phyloP scores from a whole-genome alignment of 1,140 invertebrate genomes.

The Brachionus calyciflorus region DNA sequence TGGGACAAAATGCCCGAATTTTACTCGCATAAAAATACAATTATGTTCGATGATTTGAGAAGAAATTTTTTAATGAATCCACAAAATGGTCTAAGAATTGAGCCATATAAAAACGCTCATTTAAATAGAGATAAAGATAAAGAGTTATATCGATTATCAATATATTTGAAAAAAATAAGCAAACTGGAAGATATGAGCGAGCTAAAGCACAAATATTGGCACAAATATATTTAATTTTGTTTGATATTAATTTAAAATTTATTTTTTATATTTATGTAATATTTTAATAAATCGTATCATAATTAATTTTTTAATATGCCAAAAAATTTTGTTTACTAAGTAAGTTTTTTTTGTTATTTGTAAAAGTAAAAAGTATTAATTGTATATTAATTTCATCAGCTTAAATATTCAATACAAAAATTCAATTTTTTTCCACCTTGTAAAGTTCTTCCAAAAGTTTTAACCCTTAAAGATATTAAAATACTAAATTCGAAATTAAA shows the following conservation, averaged over 20 bases:
- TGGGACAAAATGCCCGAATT: slow-evolving; percentile 86
- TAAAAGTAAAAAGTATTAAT: too few species aligned
- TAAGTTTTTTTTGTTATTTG: too few species aligned
- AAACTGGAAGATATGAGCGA: slow-evolving; percentile 75
- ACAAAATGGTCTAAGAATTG: slow-evolving; percentile 81
- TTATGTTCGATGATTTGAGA: slow-evolving; percentile 97
- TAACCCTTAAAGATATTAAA: too few species aligned
- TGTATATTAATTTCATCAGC: too few species aligned
- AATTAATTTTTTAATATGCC: too few species aligned
- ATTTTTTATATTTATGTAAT: neutral
- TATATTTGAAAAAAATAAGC: slow-evolving; percentile 81
- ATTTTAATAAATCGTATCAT: neutral
- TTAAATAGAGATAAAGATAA: slow-evolving; percentile 77
- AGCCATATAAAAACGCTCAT: slow-evolving; percentile 84
- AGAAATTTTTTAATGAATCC: slow-evolving; percentile 98
- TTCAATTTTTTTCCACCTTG: too few species aligned
- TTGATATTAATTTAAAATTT: neutral
- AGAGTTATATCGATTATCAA: slow-evolving; percentile 76
- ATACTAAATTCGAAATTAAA: too few species aligned
- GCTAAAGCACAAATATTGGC: slow-evolving; percentile 87
- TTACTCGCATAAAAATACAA: slow-evolving; percentile 83
- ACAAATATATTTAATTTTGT: slow-evolving; percentile 55
- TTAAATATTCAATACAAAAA: too few species aligned
- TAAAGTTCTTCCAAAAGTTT: too few species aligned
- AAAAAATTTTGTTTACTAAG: too few species aligned